A percentile compares a stretch with the other conserved stretches of the same genome.
Evolutionary conservation across 2,113 vertebrate species (phyloP).

Genomic region (Tor tambroides): DNA sequence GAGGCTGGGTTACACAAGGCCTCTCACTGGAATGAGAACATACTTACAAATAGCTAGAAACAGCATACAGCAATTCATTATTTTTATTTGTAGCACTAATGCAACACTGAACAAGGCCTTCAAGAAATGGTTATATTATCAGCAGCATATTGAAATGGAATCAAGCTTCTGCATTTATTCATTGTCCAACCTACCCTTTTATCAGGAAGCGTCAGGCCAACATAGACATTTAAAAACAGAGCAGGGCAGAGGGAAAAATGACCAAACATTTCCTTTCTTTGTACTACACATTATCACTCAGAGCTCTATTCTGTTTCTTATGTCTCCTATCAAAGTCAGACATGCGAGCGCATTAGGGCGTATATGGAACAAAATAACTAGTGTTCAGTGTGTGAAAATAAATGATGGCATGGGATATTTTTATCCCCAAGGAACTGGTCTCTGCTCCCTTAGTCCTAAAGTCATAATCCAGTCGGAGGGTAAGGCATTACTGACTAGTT

Average conservation of each 20-base stretch:
- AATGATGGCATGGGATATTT: not conserved
- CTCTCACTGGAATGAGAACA: too few species aligned
- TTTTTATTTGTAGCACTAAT: not conserved
- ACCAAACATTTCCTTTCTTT: slow-evolving; percentile 58
- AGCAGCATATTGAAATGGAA: not conserved
- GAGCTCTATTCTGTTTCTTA: not conserved
- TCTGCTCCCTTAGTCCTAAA: not conserved
- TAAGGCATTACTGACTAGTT: not conserved
- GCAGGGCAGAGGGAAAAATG: slow-evolving; percentile 42
- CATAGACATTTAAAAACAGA: slow-evolving; percentile 44
- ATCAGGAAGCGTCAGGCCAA: slow-evolving; percentile 53
- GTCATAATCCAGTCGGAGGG: not conserved
- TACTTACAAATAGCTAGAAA: too few species aligned
- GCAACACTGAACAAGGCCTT: not conserved
- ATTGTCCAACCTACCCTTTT: slow-evolving; percentile 41
- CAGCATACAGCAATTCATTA: too few species aligned
- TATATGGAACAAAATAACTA: slow-evolving; percentile 21
- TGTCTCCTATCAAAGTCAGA: not conserved
- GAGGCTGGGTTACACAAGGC: not conserved
- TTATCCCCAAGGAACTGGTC: not conserved
- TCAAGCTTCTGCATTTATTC: not conserved
- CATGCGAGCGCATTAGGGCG: slow-evolving; percentile 13
- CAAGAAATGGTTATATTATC: not conserved
- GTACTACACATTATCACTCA: slow-evolving; percentile 39
- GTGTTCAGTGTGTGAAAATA: not conserved